Evolutionary conservation across 1,140 invertebrate species (phyloP).

Genomic region (Luehdorfia chinensis): DNA sequence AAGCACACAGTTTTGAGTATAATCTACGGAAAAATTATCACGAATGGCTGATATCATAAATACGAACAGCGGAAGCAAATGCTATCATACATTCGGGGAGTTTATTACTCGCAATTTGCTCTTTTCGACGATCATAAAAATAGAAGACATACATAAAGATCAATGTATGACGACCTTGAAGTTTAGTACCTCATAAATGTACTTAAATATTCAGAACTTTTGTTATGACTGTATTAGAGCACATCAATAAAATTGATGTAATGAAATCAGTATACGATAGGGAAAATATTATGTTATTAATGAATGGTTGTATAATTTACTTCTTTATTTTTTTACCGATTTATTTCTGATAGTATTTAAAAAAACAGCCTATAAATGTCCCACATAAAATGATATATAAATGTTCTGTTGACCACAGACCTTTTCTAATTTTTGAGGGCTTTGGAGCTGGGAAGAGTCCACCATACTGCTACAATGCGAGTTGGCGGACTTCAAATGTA

Average conservation of each 20-base stretch:
- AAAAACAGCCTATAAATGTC: not conserved
- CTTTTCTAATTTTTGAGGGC: too few relatives aligned
- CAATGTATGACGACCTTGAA: constrained; percentile 6
- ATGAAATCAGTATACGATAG: too few relatives aligned
- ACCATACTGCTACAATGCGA: too few relatives aligned
- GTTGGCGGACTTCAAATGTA: too few relatives aligned
- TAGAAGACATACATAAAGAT: constrained; percentile 1
- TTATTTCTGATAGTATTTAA: too few relatives aligned
- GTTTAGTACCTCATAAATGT: not conserved
- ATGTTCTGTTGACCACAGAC: too few relatives aligned
- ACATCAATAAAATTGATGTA: too few relatives aligned
- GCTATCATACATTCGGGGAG: not conserved
- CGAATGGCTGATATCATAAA: constrained; percentile 3
- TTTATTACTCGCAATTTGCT: constrained; percentile 4
- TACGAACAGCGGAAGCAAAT: not conserved
- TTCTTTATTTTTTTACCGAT: too few relatives aligned
- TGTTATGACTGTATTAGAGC: not conserved
- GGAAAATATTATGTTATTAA: too few relatives aligned
- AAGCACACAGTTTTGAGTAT: too few relatives aligned
- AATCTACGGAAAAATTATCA: not conserved
- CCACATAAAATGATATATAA: not conserved
- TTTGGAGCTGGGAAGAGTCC: too few relatives aligned
- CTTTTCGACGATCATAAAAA: constrained; percentile 11
- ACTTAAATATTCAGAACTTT: not conserved
- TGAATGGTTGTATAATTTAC: too few relatives aligned